A percentile compares a stretch with the other conserved stretches of the same genome.
These are phyloP conservation scores for Xenentodon cancila DNA, from an alignment of 2,797 vertebrate genomes.

Conservation along the genomic window DNA sequence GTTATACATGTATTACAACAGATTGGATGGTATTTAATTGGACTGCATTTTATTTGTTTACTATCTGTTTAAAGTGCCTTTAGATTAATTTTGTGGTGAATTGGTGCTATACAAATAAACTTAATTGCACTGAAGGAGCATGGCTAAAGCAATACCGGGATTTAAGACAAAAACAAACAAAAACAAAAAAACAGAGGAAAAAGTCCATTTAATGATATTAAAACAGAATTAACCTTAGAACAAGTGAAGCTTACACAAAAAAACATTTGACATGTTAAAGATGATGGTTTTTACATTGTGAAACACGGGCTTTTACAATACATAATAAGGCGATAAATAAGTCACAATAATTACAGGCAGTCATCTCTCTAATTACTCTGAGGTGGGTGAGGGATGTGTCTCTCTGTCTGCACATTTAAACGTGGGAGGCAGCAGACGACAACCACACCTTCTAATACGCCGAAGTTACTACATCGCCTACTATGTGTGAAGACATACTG, in stretches of 20 bases:
- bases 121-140: too few relatives aligned
- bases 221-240: slow-evolving; percentile 1
- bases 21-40: too few relatives aligned
- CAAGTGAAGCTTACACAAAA: slow-evolving; percentile 16
- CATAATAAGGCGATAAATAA: slow-evolving; percentile 49
- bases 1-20: too few relatives aligned
- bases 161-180: too few relatives aligned
- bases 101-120: too few relatives aligned
- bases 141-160: too few relatives aligned
- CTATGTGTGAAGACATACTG: slow-evolving; percentile 4
- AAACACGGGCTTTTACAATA: slow-evolving; percentile 51
- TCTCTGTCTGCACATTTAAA: slow-evolving; percentile 53
- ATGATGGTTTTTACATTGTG: slow-evolving; percentile 51
- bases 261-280: slow-evolving; percentile 21
- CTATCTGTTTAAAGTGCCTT: too few relatives aligned
- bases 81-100: too few relatives aligned
- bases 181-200: slow-evolving; percentile 1
- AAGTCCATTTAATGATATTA: slow-evolving; percentile 23
- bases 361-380: slow-evolving; percentile 67
- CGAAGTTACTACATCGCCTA: slow-evolving; percentile 51
- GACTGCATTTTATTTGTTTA: too few relatives aligned
- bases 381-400: slow-evolving; percentile 62
- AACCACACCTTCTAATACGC: slow-evolving; percentile 55
- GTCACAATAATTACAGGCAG: slow-evolving; percentile 48
- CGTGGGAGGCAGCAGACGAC: slow-evolving; percentile 51